These are phyloP conservation scores for Hofmannophila pseudospretella DNA, from an alignment of 2,888 invertebrate species.

Conservation along the genomic window DNA sequence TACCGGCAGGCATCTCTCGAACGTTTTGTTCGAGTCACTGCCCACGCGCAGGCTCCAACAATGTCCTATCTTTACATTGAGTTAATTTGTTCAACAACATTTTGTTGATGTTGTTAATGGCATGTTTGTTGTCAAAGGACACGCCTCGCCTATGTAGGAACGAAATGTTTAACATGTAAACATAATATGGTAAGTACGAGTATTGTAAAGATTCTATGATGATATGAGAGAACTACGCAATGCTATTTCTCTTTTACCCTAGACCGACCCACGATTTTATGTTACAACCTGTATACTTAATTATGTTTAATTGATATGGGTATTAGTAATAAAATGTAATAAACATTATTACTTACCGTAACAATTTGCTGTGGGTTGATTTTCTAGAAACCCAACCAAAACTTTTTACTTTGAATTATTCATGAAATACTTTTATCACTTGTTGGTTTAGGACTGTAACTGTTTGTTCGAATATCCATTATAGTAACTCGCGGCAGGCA, in stretches of 20 bases:
- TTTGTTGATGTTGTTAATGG: constrained; percentile 19
- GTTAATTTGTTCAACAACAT: constrained; percentile 24
- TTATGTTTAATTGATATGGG: too few species aligned
- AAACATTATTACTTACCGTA: too few species aligned
- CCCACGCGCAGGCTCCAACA: background rate
- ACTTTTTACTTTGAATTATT: background rate
- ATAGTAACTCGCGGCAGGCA: background rate
- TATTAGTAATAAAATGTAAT: too few species aligned
- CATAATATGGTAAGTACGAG: too few species aligned
- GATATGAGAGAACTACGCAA: too few species aligned
- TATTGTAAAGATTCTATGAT: too few species aligned
- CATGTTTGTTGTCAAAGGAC: constrained; percentile 17
- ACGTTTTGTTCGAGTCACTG: background rate
- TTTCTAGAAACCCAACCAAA: background rate
- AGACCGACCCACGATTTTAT: too few species aligned
- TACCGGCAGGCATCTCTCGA: too few species aligned
- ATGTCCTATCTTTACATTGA: constrained; percentile 22
- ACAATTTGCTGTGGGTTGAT: too few species aligned
- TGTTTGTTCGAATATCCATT: background rate
- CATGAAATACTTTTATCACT: background rate
- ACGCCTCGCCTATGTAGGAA: constrained; percentile 12
- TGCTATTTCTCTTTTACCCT: too few species aligned
- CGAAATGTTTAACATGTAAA: too few species aligned
- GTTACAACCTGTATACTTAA: too few species aligned
- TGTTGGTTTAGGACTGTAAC: background rate